Conservation (phyloP, 2,797 vertebrate species). For the Acropternis orthonyx region DNA sequence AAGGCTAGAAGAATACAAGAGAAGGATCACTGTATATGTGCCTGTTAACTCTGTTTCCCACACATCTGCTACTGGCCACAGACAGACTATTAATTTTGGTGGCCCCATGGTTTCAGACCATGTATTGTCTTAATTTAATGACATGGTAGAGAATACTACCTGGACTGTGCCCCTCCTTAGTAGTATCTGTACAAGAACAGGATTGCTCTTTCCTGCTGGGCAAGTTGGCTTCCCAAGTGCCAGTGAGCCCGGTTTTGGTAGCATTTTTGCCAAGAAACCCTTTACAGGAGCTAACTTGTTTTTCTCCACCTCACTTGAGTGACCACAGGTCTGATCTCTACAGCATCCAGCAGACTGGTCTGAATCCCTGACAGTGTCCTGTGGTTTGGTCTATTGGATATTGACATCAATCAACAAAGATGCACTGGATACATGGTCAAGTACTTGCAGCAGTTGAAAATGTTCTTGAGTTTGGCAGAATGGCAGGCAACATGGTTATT, state of each 20-base stretch:
- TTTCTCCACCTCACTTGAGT: conserved; percentile 57
- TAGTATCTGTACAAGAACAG: neutral
- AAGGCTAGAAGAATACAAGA: neutral
- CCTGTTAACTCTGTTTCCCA: neutral
- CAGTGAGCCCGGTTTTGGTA: neutral
- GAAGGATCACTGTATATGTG: neutral
- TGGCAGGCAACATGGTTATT: neutral
- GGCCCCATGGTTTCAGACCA: neutral
- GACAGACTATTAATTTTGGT: neutral
- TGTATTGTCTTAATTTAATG: neutral
- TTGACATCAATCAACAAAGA: conserved; percentile 71
- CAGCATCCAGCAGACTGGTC: neutral
- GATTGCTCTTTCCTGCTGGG: neutral
- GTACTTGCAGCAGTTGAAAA: conserved; percentile 82
- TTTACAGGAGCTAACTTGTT: conserved; percentile 74
- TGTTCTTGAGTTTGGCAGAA: conserved; percentile 70
- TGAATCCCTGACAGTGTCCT: neutral
- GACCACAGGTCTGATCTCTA: neutral
- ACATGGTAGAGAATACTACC: neutral
- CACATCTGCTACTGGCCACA: neutral
- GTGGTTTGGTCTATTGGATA: conserved; percentile 2
- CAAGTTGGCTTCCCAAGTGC: neutral
- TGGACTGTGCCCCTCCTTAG: too few species aligned
- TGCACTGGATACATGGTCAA: conserved; percentile 79
- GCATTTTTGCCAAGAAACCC: conserved; percentile 70